phyloP scores from a whole-genome alignment of 2,888 invertebrate species.

The Pediacus dermestoides region DNA sequence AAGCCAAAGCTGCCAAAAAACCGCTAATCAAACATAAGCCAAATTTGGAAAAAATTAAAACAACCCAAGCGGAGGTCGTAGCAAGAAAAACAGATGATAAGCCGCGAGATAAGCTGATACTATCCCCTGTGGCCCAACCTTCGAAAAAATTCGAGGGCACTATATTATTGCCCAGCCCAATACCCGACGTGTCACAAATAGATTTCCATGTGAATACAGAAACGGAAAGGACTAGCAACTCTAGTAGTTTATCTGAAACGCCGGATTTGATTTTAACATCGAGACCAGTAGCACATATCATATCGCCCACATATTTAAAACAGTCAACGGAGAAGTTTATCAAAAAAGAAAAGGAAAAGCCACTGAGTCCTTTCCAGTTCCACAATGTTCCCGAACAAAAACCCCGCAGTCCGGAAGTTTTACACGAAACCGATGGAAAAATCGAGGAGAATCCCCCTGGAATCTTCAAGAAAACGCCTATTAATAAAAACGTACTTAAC shows the following conservation, averaged over 20 bases:
- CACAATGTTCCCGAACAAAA: too few relatives aligned
- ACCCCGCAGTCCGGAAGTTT: not conserved
- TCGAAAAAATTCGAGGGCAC: not conserved
- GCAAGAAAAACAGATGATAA: conserved; percentile 21
- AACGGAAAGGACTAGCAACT: conserved; percentile 21
- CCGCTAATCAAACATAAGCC: conserved; percentile 51
- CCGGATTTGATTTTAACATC: conserved; percentile 53
- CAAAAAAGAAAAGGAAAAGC: conserved; percentile 24
- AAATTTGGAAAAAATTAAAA: conserved; percentile 49
- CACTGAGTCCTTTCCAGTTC: conserved; percentile 2
- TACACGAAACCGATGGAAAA: not conserved
- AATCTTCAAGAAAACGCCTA: not conserved
- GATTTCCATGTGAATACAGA: conserved; percentile 25
- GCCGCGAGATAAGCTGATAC: conserved; percentile 9
- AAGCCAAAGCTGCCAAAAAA: conserved; percentile 49
- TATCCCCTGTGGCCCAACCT: not conserved
- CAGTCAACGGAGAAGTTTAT: conserved; percentile 30
- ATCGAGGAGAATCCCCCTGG: not conserved
- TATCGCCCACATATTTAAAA: conserved; percentile 29
- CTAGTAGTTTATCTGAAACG: conserved; percentile 43
- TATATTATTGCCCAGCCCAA: conserved; percentile 43
- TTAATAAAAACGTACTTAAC: conserved; percentile 17
- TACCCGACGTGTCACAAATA: conserved; percentile 45
- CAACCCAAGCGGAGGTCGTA: conserved; percentile 14
- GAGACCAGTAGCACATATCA: conserved; percentile 33